Conservation (phyloP, 2,888 invertebrate species). For the Acanthopleura granulata region DNA sequence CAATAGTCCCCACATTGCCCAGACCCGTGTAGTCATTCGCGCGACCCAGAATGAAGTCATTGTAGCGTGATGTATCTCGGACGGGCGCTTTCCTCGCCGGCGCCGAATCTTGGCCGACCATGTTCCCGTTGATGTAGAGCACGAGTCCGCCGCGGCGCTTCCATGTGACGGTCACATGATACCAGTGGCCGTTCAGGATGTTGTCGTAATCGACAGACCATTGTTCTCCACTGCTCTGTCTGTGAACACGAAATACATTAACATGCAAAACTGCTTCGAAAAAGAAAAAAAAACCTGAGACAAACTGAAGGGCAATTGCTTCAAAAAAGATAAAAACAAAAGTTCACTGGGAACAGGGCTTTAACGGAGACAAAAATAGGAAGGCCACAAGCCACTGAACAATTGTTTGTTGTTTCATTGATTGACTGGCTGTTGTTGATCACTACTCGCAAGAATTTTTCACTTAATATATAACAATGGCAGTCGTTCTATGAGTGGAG, state of each 20-base stretch:
- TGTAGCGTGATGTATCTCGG: slow-evolving; percentile 29
- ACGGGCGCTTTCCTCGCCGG: slow-evolving; percentile 23
- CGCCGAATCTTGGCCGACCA: slow-evolving; percentile 34
- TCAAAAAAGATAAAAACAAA: no score
- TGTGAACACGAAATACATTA: neutral
- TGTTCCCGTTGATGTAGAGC: slow-evolving; percentile 61
- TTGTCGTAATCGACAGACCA: slow-evolving; percentile 18
- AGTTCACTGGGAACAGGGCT: no score
- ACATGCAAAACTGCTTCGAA: no score
- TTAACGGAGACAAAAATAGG: no score
- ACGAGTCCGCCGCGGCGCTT: slow-evolving; percentile 48
- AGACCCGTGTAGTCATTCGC: slow-evolving; percentile 48
- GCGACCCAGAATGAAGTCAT: slow-evolving; percentile 64
- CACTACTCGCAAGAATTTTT: no score
- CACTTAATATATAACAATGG: no score
- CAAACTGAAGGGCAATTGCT: no score
- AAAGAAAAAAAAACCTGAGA: no score
- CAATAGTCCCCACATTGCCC: slow-evolving; percentile 43
- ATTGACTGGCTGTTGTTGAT: no score
- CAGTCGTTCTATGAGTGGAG: no score
- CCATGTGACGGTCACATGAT: slow-evolving; percentile 66
- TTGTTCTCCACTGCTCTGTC: slow-evolving; percentile 8
- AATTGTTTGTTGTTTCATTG: no score
- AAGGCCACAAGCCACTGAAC: no score
- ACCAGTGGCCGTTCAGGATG: slow-evolving; percentile 48